These are phyloP conservation scores for Chelon auratus DNA, from an alignment of 2,797 vertebrate genomes.

Conservation along the genomic window DNA sequence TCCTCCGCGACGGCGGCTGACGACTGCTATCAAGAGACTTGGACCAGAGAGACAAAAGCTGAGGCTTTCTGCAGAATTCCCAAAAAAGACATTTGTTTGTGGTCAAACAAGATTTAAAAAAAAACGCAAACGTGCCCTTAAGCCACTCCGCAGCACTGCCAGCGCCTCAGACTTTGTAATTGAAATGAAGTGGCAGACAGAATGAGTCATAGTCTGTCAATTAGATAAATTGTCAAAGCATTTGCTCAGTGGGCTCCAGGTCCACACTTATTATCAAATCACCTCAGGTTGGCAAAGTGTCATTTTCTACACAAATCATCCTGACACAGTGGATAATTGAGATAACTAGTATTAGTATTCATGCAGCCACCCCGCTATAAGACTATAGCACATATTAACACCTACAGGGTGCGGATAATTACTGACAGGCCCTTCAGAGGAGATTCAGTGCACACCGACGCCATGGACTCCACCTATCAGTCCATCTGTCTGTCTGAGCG, in stretches of 20 bases:
- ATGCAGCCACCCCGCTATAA: conserved; percentile 31
- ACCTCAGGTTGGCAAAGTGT: conserved; percentile 71
- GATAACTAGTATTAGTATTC: conserved; percentile 68
- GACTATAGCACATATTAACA: conserved; percentile 57
- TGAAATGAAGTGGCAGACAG: conserved; percentile 63
- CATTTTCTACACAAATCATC: conserved; percentile 71
- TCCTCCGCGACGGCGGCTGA: conserved; percentile 13
- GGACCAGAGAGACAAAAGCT: conserved; percentile 9
- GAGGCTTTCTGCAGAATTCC: conserved; percentile 8
- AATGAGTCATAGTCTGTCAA: conserved; percentile 76
- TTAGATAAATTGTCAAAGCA: conserved; percentile 73
- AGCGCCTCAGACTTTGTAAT: conserved; percentile 36
- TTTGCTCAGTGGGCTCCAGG: conserved; percentile 64
- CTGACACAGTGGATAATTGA: conserved; percentile 68
- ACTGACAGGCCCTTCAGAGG: conserved; percentile 42
- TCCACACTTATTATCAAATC: conserved; percentile 73
- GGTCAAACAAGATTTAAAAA: conserved; percentile 19
- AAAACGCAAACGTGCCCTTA: conserved; percentile 26
- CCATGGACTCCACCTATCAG: conserved; percentile 34
- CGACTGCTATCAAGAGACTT: neutral
- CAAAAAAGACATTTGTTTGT: conserved; percentile 22
- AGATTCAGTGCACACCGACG: conserved; percentile 12
- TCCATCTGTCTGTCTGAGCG: conserved; percentile 56
- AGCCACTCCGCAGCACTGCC: conserved; percentile 20
- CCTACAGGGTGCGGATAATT: conserved; percentile 60